Evolutionary conservation across 2,888 invertebrate genomes (phyloP), one percentile per base, ranked within the genome.

Genomic region (Amphipoea lucens): DNA sequence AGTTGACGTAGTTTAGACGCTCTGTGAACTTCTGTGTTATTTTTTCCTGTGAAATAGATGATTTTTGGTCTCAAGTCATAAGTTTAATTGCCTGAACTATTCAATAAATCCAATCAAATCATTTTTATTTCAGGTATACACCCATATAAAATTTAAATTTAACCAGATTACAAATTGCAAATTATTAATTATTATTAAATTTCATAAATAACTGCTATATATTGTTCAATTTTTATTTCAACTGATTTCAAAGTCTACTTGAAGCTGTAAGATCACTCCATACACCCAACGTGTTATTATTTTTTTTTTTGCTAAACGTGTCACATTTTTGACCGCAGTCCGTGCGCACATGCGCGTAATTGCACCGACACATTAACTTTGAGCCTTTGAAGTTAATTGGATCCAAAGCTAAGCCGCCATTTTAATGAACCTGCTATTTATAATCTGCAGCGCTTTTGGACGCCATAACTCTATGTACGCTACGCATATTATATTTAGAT

Each of bases 301-400:
- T 71, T 83, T 36, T 74, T 67, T 74, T 83, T 79, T 67, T 65
- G 29, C 72, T n/a, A 72, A 71, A 65, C 63, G 36, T 67, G 51
- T 76, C 63, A 73, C 87, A 75, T 81, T 78, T 87, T 85, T 86
- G 48, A 74, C 69, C 78, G 75, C 77, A 76, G 76, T 51, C 74
- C 71, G 67, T 66, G 77, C 74, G 78, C 90, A 82, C 80, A 84
- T 83, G 85, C 78, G 89, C 84, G 89, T 91, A 92, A 93, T 93
- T 92, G 93, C 91, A 90, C 87, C 91, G 93, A 93, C 90, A 91
- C 94, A 94, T 94, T 94, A 85, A 90, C 87, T 79, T 90, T 84
- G 87, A 82, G 78, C 88, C 94, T 95, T 95, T 95, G 95, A 95
- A 92, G 93, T 94, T 94, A 94, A 94, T 93, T 94, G 92, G 92